Base-by-base conservation (phyloP, 2,888 invertebrate genomes). In the Synanthedon tipuliformis region DNA sequence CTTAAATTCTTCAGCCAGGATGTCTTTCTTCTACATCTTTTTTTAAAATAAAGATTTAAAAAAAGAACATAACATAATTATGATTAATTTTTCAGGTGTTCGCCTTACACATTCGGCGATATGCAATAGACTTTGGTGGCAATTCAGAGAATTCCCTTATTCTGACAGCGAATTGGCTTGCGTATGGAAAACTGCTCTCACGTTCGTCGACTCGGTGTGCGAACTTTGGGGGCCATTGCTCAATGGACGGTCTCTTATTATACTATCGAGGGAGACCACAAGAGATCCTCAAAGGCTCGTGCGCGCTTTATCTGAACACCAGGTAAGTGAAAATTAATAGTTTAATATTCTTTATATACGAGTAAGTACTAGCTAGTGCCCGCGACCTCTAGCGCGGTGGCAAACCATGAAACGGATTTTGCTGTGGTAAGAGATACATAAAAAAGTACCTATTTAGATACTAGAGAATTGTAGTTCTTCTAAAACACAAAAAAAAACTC, bases 161-260 rank as follows among this genome's bases (percentile, higher is more conserved):
- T 79, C 88, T 0, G 66, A 81, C 0, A 87, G 89, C 0, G 94
- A 95, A 67, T 87, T 88, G 8, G 89, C 89, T 3, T 94, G 95
- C 63, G 92, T 95, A 1, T 96, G 96, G 84, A 97, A 97, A 80
- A 97, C 97, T 0, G 94, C 96, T 0, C 80, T 96, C 15, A 96
- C 96, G 0, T 97, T 97, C 71, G 96, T 97, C 3, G 97, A 97
- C 73, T 94, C 96, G 0, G 92, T 95, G 8, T 90, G 93, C 1
- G 97, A 97, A 85, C 91, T 97, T 53, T 96, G 96, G 93, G 94
- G 94, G 0, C 94, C 96, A 0, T 72, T 97, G 50, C 82, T 96
- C 13, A 92, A 92, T 58, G 93, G 92, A 10, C 73, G 83, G 52
- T 89, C 93, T 0, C 72, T 96, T 52, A 72, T 96, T 15, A 90